These are phyloP conservation scores for Tinea trinotella DNA, from an alignment of 2,888 invertebrate species.

Conservation along the genomic window DNA sequence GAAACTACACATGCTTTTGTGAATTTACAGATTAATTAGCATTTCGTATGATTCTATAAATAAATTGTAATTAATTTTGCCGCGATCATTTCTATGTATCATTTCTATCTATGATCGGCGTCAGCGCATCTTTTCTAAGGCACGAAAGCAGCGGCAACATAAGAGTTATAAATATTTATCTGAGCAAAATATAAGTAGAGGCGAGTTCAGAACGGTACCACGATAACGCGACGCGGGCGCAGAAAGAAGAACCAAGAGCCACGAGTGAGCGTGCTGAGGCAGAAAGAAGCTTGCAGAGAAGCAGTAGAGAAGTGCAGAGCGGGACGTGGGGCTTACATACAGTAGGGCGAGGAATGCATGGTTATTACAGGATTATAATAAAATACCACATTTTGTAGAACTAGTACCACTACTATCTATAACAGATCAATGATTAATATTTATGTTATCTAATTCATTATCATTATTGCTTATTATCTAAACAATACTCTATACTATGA, in stretches of 20 bases:
- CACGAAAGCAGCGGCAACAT: constrained; percentile 62
- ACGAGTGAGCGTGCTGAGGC: constrained; percentile 69
- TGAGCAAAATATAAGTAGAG: constrained; percentile 3
- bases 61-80: not conserved
- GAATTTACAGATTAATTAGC: no score
- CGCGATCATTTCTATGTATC: not conserved
- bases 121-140: constrained; percentile 53
- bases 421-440: constrained; percentile 28
- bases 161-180: constrained; percentile 35
- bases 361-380: constrained; percentile 68
- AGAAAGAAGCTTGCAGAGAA: constrained; percentile 72
- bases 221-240: constrained; percentile 44
- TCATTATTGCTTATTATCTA: not conserved
- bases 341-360: constrained; percentile 59
- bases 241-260: constrained; percentile 41
- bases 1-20: no score
- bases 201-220: not conserved
- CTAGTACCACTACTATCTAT: constrained; percentile 51
- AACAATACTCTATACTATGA: not conserved
- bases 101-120: constrained; percentile 26
- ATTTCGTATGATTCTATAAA: no score
- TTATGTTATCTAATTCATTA: not conserved
- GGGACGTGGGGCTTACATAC: constrained; percentile 68
- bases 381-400: constrained; percentile 46
- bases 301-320: constrained; percentile 73